Evolutionary conservation across 2,888 invertebrate genomes (phyloP), one percentile per base, ranked within the genome.

Genomic region (Pristionchus arcanus): DNA sequence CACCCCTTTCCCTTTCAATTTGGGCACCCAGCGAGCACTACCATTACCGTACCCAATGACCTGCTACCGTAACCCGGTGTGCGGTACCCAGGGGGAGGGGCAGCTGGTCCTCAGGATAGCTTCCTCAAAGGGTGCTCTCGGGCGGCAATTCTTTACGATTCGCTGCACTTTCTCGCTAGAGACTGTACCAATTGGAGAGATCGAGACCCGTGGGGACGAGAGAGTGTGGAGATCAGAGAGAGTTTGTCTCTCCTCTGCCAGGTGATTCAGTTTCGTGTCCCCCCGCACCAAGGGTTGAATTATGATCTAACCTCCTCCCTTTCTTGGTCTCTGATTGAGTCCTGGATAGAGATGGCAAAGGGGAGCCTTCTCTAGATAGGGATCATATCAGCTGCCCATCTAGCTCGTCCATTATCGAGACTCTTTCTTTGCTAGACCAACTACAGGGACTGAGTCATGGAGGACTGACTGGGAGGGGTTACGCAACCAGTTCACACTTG

Each of bases 131-230:
- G 74, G 74, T 19, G n/a, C 81, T 53, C 28, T 28, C 42, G n/a
- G 49, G 81, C 81, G 81, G 81, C 81, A 81, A 81, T 81, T 81
- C 42, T 81, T 81, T 81, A 81, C 81, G 81, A 81, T 81, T 28
- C 81, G 81, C 21, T 81, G 81, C 81, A 49, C 28, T 55, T 55
- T 42, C 42, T 77, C 25, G 42, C 42, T 49, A 81, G 42, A 81
- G 81, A 81, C 49, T 81, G 81, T 28, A n/a, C 49, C 13, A 28
- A 81, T 34, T 81, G n/a, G 81, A 81, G 81, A 81, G 81, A 71
- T 71, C 34, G 15, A 13, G 68, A 3, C 68, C 31, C 13, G 28
- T 71, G 15, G 34, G 49, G 25, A 13, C 81, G 81, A 28, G 49
- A 81, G n/a, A 77, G 25, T 16, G n/a, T 31, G 42, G 16, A 81